phyloP scores from a whole-genome alignment of 2,797 vertebrate genomes.

The Leptodactylus fallax region DNA sequence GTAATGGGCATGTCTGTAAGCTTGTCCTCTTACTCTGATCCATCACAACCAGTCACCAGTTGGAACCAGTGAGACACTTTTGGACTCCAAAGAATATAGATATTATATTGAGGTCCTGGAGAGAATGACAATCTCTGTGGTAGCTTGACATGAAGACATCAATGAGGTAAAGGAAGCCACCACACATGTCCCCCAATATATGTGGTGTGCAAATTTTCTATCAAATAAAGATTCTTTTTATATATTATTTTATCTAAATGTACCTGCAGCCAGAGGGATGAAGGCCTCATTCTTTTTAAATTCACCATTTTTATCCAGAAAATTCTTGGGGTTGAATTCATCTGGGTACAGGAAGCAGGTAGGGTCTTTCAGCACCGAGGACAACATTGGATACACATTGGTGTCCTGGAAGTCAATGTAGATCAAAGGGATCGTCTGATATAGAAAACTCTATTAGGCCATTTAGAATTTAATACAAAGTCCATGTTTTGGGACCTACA shows the following conservation, averaged over 20 bases:
- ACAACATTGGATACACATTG: slow-evolving; percentile 21
- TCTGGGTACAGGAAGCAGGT: slow-evolving; percentile 35
- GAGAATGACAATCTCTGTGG: no score
- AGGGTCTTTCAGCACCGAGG: slow-evolving; percentile 40
- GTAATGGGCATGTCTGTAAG: no score
- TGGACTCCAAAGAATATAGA: no score
- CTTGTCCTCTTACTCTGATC: no score
- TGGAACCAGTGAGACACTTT: no score
- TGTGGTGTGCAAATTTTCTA: no score
- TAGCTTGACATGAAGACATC: no score
- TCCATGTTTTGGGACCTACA: neutral
- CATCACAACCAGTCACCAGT: no score
- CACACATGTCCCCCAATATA: no score
- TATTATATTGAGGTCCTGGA: no score
- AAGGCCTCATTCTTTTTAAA: slow-evolving; percentile 52
- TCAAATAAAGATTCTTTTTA: no score
- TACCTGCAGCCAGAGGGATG: slow-evolving; percentile 59
- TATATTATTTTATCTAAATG: neutral
- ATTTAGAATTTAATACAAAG: neutral
- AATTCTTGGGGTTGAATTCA: slow-evolving; percentile 61
- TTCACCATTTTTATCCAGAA: slow-evolving; percentile 48
- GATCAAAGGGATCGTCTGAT: neutral
- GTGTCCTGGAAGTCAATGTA: slow-evolving; percentile 34
- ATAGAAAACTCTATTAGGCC: neutral
- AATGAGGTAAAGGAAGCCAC: no score